A percentile compares a stretch with the other conserved stretches of the same genome.
Conservation (phyloP, 1,140 invertebrate species). For the Trichoplusia ni region DNA sequence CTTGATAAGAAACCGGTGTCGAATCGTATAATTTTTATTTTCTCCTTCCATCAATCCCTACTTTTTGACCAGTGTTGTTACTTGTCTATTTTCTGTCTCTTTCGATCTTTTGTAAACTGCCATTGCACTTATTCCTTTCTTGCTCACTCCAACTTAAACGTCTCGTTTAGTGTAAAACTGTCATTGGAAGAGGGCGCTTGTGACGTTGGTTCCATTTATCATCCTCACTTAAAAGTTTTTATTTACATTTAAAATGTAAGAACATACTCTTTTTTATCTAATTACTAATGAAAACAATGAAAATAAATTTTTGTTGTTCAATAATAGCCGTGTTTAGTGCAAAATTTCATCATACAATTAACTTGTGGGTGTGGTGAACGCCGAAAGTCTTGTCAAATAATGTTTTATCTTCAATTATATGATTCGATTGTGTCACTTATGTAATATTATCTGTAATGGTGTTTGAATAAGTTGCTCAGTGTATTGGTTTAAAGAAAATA, state of each 20-base stretch:
- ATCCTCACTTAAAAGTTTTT: slow-evolving; percentile 31
- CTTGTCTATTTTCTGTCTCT: slow-evolving; percentile 40
- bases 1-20: slow-evolving; percentile 69
- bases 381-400: slow-evolving; percentile 52
- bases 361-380: slow-evolving; percentile 65
- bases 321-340: neutral
- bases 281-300: neutral
- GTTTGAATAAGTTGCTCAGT: neutral
- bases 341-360: slow-evolving; percentile 52
- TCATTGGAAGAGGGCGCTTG: slow-evolving; percentile 55
- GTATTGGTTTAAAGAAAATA: neutral
- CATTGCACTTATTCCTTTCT: slow-evolving; percentile 17
- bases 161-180: slow-evolving; percentile 66
- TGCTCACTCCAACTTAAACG: slow-evolving; percentile 41
- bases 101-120: slow-evolving; percentile 33
- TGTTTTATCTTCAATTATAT: slow-evolving; percentile 45
- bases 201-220: slow-evolving; percentile 34
- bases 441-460: slow-evolving; percentile 39
- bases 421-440: slow-evolving; percentile 36
- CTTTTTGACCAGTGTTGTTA: slow-evolving; percentile 40
- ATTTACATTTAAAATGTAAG: slow-evolving; percentile 45
- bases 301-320: neutral
- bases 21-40: slow-evolving; percentile 18
- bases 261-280: neutral
- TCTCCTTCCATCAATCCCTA: slow-evolving; percentile 40